phyloP scores from a whole-genome alignment of 2,113 vertebrate species.

The Mugil cephalus region DNA sequence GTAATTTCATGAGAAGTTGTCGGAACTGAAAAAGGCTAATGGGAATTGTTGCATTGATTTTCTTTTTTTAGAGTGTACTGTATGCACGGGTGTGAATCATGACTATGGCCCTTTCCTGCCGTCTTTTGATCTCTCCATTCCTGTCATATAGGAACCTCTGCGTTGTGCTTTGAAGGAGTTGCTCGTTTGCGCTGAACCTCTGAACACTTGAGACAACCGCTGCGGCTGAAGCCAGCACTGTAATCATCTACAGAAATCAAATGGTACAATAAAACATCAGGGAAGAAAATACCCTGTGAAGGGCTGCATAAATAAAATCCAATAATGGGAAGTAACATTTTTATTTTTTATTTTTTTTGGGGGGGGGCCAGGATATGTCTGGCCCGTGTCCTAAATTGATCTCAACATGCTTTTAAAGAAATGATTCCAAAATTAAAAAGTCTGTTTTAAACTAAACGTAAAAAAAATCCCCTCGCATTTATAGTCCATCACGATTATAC shows the following conservation, averaged over 20 bases:
- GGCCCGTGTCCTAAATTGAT: constrained; percentile 26
- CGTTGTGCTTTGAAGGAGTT: constrained; percentile 52
- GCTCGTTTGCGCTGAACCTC: constrained; percentile 44
- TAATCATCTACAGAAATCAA: constrained; percentile 52
- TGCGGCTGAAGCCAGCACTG: constrained; percentile 26
- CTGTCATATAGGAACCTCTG: constrained; percentile 10
- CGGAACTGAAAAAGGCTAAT: too few relatives aligned
- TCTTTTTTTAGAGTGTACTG: too few relatives aligned
- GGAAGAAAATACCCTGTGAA: constrained; percentile 2
- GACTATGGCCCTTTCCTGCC: constrained; percentile 4
- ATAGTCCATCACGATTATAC: constrained; percentile 10
- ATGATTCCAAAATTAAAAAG: constrained; percentile 33
- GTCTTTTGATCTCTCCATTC: constrained; percentile 20
- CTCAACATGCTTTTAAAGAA: constrained; percentile 24
- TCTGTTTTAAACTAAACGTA: constrained; percentile 25
- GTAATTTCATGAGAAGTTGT: too few relatives aligned
- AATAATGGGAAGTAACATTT: constrained; percentile 21
- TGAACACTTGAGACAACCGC: constrained; percentile 44
- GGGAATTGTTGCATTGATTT: too few relatives aligned
- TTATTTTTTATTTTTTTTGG: too few relatives aligned
- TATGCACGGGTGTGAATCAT: constrained; percentile 52
- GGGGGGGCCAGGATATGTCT: constrained; percentile 56
- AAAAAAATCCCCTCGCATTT: constrained; percentile 45
- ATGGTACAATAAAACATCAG: constrained; percentile 40
- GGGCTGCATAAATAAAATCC: constrained; percentile 43